These are phyloP conservation scores for Chrysemys picta DNA, from an alignment of 2,113 vertebrate genomes.

Conservation along the genomic window DNA sequence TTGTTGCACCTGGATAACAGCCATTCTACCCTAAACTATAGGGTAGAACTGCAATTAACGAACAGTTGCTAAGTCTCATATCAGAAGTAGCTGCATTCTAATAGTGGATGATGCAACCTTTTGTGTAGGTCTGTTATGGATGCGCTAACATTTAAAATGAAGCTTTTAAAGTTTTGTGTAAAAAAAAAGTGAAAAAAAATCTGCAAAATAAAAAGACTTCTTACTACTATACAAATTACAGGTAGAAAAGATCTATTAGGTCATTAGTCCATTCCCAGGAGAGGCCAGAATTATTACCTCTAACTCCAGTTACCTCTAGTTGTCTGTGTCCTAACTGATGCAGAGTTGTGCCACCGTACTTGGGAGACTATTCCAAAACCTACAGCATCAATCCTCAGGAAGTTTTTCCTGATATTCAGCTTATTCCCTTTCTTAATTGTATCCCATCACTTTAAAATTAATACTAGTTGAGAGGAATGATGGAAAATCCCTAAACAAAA, in stretches of 20 bases:
- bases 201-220: conserved; percentile 26
- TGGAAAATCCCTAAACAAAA: background rate
- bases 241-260: conserved; percentile 22
- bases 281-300: conserved; percentile 49
- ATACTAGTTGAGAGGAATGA: background rate
- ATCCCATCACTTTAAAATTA: background rate
- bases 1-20: background rate
- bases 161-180: conserved; percentile 20
- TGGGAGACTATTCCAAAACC: background rate
- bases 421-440: background rate
- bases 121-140: background rate
- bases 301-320: conserved; percentile 19
- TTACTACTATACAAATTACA: background rate
- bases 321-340: background rate
- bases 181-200: conserved; percentile 4
- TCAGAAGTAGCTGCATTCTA: background rate
- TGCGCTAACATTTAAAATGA: conserved; percentile 14
- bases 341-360: background rate
- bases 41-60: background rate
- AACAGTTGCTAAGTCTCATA: background rate
- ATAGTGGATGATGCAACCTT: background rate
- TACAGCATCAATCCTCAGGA: background rate
- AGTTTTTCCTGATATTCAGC: background rate
- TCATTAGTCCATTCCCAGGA: background rate
- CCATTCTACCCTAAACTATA: background rate